Evolutionary conservation across 2,888 invertebrate genomes (phyloP), one percentile per base, ranked within the genome.

Genomic region (Polydrusus cervinus): DNA sequence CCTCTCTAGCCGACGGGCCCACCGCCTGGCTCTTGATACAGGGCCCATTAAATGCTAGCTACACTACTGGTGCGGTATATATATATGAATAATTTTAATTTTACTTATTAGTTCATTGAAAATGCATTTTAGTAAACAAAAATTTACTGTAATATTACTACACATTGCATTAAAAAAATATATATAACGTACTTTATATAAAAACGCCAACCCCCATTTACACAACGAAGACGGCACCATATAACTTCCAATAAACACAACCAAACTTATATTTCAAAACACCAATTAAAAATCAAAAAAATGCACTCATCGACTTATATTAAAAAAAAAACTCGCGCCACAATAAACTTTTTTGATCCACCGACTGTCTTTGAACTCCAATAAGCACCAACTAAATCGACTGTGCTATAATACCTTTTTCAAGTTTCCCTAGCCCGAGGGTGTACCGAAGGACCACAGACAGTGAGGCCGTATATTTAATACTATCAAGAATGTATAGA

Each of bases 341-440:
- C 38, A 60, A 40, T 53, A 38, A 53, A 66, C 11, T 40, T 57
- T 68, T 34, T 34, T 34, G 34, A 34, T 34, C 55, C 25, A 67
- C 67, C 67, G 67, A 57, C 69, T 62, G 70, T 30, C 62, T 34
- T 34, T 70, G 40, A 70, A 40, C 25, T 49, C 45, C 53, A 71
- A 62, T 62, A 53, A 70, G 62, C 49, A 55, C 65, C 43, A 64
- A 71, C 71, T 71, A 55, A 71, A 57, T 65, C 30, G 64, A n/a
- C 47, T 40, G 65, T 45, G 40, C 64, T 51, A 71, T 51, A 53
- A 71, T 55, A 71, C 71, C 65, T 71, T 71, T 71, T 65, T 71
- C 67, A 68, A 55, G 67, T 68, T 60, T 68, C 45, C 55, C 65
- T 65, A 64, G 55, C 64, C 71, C n/a, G 65, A 71, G 67, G 67